These are phyloP conservation scores for Rhinopomastus cyanomelas DNA, from an alignment of 2,113 vertebrate species.

Conservation along the genomic window DNA sequence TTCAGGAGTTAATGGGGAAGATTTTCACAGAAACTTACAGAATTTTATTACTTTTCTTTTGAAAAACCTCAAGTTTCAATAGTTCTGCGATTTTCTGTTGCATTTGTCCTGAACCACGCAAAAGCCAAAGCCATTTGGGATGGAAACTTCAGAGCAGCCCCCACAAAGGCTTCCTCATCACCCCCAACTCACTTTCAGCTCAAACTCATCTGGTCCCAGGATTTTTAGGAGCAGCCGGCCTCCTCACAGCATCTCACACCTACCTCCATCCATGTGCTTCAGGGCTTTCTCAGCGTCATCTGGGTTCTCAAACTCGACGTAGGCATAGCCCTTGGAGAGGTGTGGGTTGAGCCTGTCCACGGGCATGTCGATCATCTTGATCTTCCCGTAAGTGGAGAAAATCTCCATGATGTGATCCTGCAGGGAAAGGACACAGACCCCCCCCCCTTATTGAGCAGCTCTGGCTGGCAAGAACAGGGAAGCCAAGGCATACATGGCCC, in stretches of 20 bases:
- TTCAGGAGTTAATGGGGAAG: neutral
- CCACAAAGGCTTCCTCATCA: neutral
- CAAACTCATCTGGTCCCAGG: neutral
- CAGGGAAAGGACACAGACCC: neutral
- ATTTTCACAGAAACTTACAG: neutral
- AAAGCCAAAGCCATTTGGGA: neutral
- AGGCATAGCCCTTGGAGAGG: conserved; percentile 91
- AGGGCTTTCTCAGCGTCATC: conserved; percentile 94
- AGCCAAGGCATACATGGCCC: neutral
- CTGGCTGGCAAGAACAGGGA: neutral
- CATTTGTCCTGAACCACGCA: neutral
- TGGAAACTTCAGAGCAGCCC: neutral
- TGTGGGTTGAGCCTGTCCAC: conserved; percentile 90
- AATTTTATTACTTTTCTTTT: neutral
- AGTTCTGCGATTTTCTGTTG: neutral
- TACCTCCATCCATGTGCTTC: conserved; percentile 98
- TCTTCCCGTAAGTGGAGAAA: conserved; percentile 94
- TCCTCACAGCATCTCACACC: neutral
- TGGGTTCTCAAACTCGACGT: conserved; percentile 91
- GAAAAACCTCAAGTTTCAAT: neutral
- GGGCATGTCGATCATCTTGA: conserved; percentile 98
- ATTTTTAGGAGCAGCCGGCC: neutral
- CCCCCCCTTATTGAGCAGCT: neutral
- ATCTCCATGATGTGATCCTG: conserved; percentile 98
- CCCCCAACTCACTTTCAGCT: neutral